Base-by-base conservation (phyloP, 2,888 invertebrate genomes). In the Parascotia fuliginaria region DNA sequence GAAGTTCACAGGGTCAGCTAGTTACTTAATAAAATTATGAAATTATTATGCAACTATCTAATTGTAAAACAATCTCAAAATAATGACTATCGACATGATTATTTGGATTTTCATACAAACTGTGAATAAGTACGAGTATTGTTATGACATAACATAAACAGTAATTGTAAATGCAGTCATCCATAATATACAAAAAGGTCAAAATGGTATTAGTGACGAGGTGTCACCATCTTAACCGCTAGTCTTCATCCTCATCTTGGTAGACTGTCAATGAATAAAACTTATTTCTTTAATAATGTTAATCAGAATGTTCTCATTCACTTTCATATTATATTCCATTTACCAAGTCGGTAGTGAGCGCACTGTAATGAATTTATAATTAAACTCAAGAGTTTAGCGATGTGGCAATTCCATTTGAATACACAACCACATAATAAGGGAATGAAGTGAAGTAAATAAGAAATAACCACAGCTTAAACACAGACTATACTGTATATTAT, bases 401-500 rank as follows among this genome's bases (percentile, higher is more conserved):
- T 27, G 49, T 48, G 50, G 39, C 55, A 52, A 55, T 51, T 22
- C 29, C 47, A 52, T 60, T 47, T 46, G 19, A 50, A 44, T 42
- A 39, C 42, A 46, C 14, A 19, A 28, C 22, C 43, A 34, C 38
- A 38, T n/a, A 40, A 58, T 61, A 46, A 65, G 40, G 34, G 48
- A 55, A 56, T 34, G 46, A 54, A 40, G 49, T 54, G 53, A 60
- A 51, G 38, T 57, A 67, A 59, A 64, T 59, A 58, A 61, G 52
- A 56, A 56, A 53, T 45, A 67, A 65, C 51, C 54, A 53, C 41
- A 49, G 49, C 50, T 65, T 56, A 58, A 50, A 53, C 37, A 55
- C 42, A 49, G 52, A 55, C 59, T 51, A 49, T 59, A 48, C 44
- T 65, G 58, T 61, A 60, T 63, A 66, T 66, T 61, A 61, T 66